phyloP scores from a whole-genome alignment of 2,888 invertebrate genomes.

The Athalia cordata region DNA sequence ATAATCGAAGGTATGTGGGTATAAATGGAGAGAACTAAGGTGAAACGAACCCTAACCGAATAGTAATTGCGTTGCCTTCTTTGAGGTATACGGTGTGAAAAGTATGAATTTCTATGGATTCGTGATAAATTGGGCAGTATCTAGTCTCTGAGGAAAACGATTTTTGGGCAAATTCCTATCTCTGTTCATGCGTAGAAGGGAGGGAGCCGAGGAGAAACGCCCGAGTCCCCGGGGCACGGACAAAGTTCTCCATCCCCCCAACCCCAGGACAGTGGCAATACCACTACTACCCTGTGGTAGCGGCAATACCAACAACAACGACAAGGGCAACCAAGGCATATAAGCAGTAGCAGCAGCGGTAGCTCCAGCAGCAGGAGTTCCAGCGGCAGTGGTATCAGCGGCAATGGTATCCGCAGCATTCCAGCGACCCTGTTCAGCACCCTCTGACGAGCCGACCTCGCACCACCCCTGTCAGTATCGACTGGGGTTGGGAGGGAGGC shows the following conservation, averaged over 20 bases:
- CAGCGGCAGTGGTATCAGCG: constrained; percentile 25
- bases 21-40: background rate
- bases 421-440: constrained; percentile 60
- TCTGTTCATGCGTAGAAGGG: constrained; percentile 39
- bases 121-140: constrained; percentile 36
- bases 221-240: constrained; percentile 41
- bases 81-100: background rate
- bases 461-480: constrained; percentile 69
- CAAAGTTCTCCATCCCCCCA: constrained; percentile 17
- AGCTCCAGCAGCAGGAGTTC: constrained; percentile 44
- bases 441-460: constrained; percentile 71
- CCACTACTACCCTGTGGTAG: constrained; percentile 36
- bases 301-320: constrained; percentile 34
- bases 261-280: constrained; percentile 20
- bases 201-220: constrained; percentile 42
- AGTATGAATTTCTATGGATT: constrained; percentile 37
- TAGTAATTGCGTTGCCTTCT: constrained; percentile 14
- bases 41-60: constrained; percentile 15
- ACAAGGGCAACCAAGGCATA: background rate
- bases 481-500: constrained; percentile 63
- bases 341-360: constrained; percentile 23
- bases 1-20: background rate
- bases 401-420: constrained; percentile 47
- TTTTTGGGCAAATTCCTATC: constrained; percentile 42
- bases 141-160: constrained; percentile 34